A percentile compares a stretch with the other conserved stretches of the same genome.
These are phyloP conservation scores for Hemibagrus wyckioides DNA, from an alignment of 2,113 vertebrate genomes.

Conservation along the genomic window DNA sequence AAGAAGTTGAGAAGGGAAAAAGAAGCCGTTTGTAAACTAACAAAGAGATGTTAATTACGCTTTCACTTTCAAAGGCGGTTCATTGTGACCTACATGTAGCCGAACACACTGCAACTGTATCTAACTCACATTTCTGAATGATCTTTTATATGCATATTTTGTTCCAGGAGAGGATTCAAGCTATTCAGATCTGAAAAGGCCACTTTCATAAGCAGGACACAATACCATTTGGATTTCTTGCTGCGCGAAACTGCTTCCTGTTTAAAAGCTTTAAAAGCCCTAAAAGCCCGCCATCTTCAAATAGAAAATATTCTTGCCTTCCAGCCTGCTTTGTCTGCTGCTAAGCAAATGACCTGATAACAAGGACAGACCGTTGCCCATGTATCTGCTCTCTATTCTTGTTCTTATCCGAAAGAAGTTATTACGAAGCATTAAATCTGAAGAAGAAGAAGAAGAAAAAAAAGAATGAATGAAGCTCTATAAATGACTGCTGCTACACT, in stretches of 20 bases:
- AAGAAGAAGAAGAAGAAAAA: neutral
- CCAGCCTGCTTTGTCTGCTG: neutral
- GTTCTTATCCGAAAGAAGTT: neutral
- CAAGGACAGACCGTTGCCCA: neutral
- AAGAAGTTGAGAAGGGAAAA: neutral
- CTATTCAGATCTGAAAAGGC: constrained; percentile 33
- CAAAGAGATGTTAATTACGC: neutral
- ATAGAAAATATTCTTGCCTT: neutral
- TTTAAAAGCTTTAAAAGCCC: constrained; percentile 20
- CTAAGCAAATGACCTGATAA: constrained; percentile 9
- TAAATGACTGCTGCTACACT: neutral
- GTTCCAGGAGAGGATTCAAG: neutral
- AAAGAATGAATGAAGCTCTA: neutral
- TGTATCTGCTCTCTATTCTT: constrained; percentile 12
- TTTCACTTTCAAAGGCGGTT: neutral
- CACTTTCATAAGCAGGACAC: constrained; percentile 4
- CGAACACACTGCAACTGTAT: neutral
- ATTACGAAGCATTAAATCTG: neutral
- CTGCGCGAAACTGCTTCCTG: neutral
- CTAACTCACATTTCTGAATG: neutral
- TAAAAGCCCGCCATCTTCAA: constrained; percentile 22
- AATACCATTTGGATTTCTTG: constrained; percentile 14
- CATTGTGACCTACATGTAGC: neutral
- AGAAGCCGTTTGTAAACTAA: neutral
- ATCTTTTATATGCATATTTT: constrained; percentile 4